Conservation (phyloP, 2,888 invertebrate genomes). For the Caenorhabditis sp. region DNA sequence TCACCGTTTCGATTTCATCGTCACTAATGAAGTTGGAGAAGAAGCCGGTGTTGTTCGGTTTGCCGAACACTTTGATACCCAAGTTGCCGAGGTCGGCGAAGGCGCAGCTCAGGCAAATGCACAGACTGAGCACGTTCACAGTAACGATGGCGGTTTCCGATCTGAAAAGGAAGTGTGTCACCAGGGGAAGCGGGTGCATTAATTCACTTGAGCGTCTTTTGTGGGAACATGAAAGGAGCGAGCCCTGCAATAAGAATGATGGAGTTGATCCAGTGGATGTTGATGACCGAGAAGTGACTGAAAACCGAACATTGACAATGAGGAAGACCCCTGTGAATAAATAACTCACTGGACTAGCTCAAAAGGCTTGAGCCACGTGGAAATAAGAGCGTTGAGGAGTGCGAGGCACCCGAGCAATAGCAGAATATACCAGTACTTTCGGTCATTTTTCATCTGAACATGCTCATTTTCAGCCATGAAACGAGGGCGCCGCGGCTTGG, state of each 20-base stretch:
- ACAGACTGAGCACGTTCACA: constrained; percentile 45
- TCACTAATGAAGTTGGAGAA: constrained; percentile 23
- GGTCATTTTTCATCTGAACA: constrained; percentile 55
- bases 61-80: constrained; percentile 11
- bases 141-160: constrained; percentile 51
- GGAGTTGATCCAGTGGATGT: constrained; percentile 53
- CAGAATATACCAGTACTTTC: constrained; percentile 44
- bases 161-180: constrained; percentile 13
- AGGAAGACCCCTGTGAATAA: neutral
- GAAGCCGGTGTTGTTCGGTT: constrained; percentile 24
- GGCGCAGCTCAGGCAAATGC: constrained; percentile 43
- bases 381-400: constrained; percentile 45
- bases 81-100: constrained; percentile 48
- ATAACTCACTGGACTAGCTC: constrained; percentile 41
- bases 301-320: constrained; percentile 4
- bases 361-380: constrained; percentile 20
- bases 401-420: constrained; percentile 31
- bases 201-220: constrained; percentile 44
- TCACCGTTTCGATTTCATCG: constrained; percentile 46
- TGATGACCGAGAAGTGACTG: constrained; percentile 56
- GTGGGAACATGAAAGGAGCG: constrained; percentile 42
- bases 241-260: constrained; percentile 46
- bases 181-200: neutral
- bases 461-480: constrained; percentile 11
- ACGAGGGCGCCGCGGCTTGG: neutral